A percentile compares a stretch with the other conserved stretches of the same genome.
phyloP scores from a whole-genome alignment of 2,113 vertebrate genomes.

The Thermophis baileyi region DNA sequence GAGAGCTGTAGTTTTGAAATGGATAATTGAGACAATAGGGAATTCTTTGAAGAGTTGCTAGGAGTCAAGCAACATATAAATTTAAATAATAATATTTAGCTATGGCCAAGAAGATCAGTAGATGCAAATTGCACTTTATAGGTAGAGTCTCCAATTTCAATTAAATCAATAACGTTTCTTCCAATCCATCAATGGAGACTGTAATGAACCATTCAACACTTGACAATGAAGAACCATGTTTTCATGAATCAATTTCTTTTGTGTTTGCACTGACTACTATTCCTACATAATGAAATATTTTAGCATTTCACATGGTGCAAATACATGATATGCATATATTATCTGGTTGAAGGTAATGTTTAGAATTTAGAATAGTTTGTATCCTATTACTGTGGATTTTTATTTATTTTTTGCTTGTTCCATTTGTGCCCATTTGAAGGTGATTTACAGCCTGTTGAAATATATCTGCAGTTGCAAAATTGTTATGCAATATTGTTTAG shows the following conservation, averaged over 20 bases:
- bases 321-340: background rate
- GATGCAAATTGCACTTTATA: background rate
- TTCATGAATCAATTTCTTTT: background rate
- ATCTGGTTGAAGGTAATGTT: background rate
- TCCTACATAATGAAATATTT: background rate
- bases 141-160: background rate
- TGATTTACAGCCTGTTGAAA: background rate
- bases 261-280: constrained; percentile 17
- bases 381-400: background rate
- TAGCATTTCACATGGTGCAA: background rate
- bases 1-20: background rate
- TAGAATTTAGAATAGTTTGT: background rate
- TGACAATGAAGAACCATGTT: background rate
- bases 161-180: background rate
- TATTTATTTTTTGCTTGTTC: background rate
- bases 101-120: background rate
- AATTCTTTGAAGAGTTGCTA: background rate
- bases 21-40: background rate
- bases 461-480: constrained; percentile 12
- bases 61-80: background rate
- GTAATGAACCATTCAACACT: background rate
- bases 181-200: background rate
- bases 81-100: background rate
- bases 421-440: background rate
- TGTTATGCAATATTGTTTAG: background rate